phyloP scores from a whole-genome alignment of 2,113 vertebrate genomes.

The Genyomyrus donnyi region DNA sequence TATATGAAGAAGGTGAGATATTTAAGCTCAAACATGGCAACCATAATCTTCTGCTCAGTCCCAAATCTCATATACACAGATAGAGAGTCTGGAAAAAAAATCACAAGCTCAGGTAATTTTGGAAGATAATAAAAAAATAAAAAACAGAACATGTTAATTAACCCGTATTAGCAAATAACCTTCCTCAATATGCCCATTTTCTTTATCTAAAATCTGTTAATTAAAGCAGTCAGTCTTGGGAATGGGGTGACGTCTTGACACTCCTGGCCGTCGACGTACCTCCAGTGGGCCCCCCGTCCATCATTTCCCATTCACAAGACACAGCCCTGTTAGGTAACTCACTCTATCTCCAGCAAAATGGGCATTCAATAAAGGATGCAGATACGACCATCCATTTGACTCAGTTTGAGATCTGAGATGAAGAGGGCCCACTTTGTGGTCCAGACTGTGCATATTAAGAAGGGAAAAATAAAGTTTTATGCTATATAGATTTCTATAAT shows the following conservation, averaged over 20 bases:
- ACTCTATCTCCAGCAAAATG: background rate
- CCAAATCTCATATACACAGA: background rate
- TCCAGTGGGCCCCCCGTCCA: background rate
- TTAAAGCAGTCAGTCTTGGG: background rate
- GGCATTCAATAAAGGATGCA: background rate
- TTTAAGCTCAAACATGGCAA: background rate
- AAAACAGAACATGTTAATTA: background rate
- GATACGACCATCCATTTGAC: background rate
- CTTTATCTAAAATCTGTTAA: background rate
- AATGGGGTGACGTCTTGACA: background rate
- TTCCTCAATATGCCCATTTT: background rate
- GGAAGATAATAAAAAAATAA: background rate
- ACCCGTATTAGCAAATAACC: background rate
- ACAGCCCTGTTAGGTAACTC: conserved; percentile 30
- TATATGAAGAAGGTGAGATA: background rate
- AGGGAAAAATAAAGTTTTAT: background rate
- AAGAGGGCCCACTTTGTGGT: background rate
- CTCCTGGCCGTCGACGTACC: background rate
- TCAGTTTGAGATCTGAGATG: background rate
- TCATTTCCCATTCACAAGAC: conserved; percentile 31
- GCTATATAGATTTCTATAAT: background rate
- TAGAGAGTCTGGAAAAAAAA: background rate
- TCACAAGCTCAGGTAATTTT: background rate
- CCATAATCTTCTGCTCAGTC: background rate
- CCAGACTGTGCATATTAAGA: background rate